Base-by-base conservation (phyloP, 1,140 invertebrate species). In the Sinonovacula constricta region DNA sequence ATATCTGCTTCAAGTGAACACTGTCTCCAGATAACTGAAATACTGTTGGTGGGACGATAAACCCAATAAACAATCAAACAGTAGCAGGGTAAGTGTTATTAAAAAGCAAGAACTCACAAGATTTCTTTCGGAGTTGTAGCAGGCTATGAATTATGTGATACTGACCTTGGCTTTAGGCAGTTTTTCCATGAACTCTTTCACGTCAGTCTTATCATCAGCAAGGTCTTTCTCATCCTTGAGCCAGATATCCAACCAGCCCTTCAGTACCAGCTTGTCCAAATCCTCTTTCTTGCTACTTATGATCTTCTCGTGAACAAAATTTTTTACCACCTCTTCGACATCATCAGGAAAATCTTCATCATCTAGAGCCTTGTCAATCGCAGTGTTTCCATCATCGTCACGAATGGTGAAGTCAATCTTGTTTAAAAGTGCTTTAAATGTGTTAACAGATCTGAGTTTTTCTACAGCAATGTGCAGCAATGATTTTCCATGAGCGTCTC, bases 361-460 rank as follows among this genome's bases (percentile, higher is more conserved):
- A 4, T 36, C 45, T 24, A 85, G 56, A 26, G 79, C 71, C 3
- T 83, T 70, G 34, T 87, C 85, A 22, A 83, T 53, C 10, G 85
- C 79, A 12, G 78, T 85, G 15, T 85, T 39, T 2, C 85, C 81
- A 34, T 82, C 67, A 14, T 63, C 45, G 56, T 85, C 78, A 31
- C 77, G 39, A 10, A 80, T 51, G 4, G 59, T 54, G 39, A 81
- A 45, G 60, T 84, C 82, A 0, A 81, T 62, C 45, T 80, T 77
- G 3, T 74, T 53, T 7, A 85, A 22, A 10, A 87, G 68, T 5
- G 82, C 56, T 62, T 82, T 84, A 59, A 87, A 79, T 22, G 85
- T 72, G 10, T 69, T 67, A 2, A 78, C 54, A 15, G 80, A 75
- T 51, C 68, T 81, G 14, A 75, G 53, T 10, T 45, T 68, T 14